Evolutionary conservation across 2,113 vertebrate species (phyloP), one percentile per base, ranked within the genome.

Genomic region (Pogonocichla stellata): DNA sequence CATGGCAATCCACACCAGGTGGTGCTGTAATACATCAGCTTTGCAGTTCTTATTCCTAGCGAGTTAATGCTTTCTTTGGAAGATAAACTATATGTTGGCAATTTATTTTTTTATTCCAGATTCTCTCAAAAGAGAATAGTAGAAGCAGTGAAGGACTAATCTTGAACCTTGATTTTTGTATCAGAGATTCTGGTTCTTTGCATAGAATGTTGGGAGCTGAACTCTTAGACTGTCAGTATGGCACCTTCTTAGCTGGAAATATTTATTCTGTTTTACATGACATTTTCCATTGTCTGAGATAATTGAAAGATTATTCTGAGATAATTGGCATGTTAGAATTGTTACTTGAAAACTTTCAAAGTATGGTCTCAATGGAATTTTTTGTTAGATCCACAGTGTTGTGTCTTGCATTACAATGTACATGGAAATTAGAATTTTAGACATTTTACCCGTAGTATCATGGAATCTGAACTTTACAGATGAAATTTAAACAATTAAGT

Each of bases 1-100:
- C 38, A 26, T 82, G 84, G 84, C 47, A 95, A 91, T 81, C 38
- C 94, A 93, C 94, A 75, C 70, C 84, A 95, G 94, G 84, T 92
- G 93, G 89, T 95, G 94, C 94, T 96, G 91, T 93, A 82, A 91
- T 65, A 80, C 89, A 82, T 80, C 17, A 53, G 38, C 85, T 88
- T 85, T 85, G 62, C 50, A 43, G 20, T 72, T 94, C 60, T 73
- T 71, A 54, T 28, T 87, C 54, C 33, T 58, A 72, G 84, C 1
- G 3, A 65, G 83, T 48, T 69, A 93, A 14, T 72, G 65, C 34
- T 87, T 74, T 67, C 69, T 89, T 91, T 38, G 36, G 45, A 87
- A 89, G 42, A 36, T 71, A 84, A 56, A 34, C 43, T 72, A 10
- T 14, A 2, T 64, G 36, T 36, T 95, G 28, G 25, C n/a, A 56